Evolutionary conservation across 2,888 invertebrate genomes (phyloP), one percentile per base, ranked within the genome.

Genomic region (Branchipolynoe longqiensis): DNA sequence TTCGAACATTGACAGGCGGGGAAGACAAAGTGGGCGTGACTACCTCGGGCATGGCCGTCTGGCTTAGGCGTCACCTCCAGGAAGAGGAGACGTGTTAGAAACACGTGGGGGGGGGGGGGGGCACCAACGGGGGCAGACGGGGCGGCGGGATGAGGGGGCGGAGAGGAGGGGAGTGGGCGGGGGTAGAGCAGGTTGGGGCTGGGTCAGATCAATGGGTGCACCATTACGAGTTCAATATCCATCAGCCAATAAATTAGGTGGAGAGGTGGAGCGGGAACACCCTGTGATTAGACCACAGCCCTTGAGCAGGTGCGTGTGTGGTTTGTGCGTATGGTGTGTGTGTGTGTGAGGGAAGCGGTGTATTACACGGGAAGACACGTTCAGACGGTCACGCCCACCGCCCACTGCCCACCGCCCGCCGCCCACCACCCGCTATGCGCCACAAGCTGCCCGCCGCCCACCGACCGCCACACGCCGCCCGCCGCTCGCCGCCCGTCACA

Each of bases 11-110:
- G 48, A 48, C 48, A 48, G n/a, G n/a, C 18, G 48, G 18, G 31
- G 28, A 62, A 62, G 62, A 62, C 62, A 62, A 62, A 28, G 31
- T 62, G 31, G 62, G 62, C 62, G 62, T 62, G 62, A 31, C 62
- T 14, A 62, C 8, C 48, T 18, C 28, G 14, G 62, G 31, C 62
- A 62, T 14, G n/a, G 31, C 62, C 31, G 4, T 62, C 28, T 14
- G 62, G 25, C 31, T 28, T 14, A n/a, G 14, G 28, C 28, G 62
- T 62, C 62, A 28, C 62, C 62, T 31, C 28, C 25, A 62, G 62
- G 31, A 3, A 31, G 28, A 14, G 31, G 62, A n/a, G n/a, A n/a
- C n/a, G n/a, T n/a, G n/a, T n/a, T n/a, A n/a, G 31, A 62, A 62
- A 62, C 62, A 62, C 25, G 62, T 31, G 28, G 25, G 2, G 31